Evolutionary conservation across 2,113 vertebrate species (phyloP).

Genomic region (Myotis brandtii): DNA sequence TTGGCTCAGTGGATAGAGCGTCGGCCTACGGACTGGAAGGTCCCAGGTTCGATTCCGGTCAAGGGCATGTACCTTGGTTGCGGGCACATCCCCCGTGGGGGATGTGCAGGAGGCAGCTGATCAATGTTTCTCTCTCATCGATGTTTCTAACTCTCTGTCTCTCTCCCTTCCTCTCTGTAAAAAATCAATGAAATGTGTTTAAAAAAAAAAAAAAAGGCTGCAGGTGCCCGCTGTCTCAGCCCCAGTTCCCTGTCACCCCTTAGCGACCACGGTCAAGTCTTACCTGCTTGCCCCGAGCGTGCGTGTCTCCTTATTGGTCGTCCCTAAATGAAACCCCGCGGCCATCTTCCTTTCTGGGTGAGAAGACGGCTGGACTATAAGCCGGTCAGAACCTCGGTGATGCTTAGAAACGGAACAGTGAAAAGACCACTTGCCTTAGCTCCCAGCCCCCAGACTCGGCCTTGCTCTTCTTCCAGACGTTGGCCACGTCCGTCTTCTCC

Average conservation of each 20-base stretch:
- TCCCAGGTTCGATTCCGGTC: no score
- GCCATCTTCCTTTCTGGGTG: background rate
- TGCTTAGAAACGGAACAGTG: background rate
- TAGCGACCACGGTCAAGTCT: fast-evolving
- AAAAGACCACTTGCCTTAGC: constrained; percentile 83
- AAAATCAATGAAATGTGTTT: no score
- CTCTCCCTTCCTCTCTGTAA: no score
- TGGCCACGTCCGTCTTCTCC: constrained; percentile 94
- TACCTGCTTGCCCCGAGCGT: background rate
- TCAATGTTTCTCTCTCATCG: no score
- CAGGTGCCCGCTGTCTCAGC: fast-evolving
- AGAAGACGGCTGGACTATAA: constrained; percentile 5
- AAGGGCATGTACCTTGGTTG: no score
- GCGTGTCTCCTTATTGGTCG: background rate
- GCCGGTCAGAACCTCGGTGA: background rate
- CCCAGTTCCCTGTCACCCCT: background rate
- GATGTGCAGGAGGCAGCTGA: no score
- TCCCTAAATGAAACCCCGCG: background rate
- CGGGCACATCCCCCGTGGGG: no score
- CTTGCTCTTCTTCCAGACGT: constrained; percentile 95
- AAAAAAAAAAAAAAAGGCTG: no score
- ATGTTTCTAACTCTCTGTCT: no score
- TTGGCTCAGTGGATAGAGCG: no score
- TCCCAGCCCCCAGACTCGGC: constrained; percentile 92
- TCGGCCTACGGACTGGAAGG: no score